phyloP scores from a whole-genome alignment of 2,888 invertebrate genomes.

The Drosophila subquinaria region DNA sequence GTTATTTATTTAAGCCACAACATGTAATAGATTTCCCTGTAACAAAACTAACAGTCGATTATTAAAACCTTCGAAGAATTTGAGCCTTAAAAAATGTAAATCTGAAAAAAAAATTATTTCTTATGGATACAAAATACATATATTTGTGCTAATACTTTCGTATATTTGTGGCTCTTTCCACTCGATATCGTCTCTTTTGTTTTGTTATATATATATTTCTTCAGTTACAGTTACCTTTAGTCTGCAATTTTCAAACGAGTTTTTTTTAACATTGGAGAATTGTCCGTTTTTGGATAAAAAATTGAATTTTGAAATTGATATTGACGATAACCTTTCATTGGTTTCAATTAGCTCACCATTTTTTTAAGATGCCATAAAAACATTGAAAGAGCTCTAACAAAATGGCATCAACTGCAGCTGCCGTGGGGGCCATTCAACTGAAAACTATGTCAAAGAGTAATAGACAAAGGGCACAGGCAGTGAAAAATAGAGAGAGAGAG shows the following conservation, averaged over 20 bases:
- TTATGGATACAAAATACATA: no score
- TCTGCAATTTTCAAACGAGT: not conserved
- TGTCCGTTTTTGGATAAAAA: not conserved
- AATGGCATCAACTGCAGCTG: slow-evolving; percentile 28
- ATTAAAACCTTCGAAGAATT: no score
- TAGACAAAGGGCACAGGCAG: not conserved
- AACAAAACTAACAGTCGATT: no score
- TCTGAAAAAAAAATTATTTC: no score
- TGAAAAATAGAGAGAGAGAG: not conserved
- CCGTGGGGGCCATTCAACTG: slow-evolving; percentile 34
- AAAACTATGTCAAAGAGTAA: slow-evolving; percentile 29
- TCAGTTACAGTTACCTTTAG: not conserved
- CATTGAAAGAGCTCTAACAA: slow-evolving; percentile 18
- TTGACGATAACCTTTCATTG: slow-evolving; percentile 6
- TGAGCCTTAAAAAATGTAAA: no score
- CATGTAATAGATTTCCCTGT: no score
- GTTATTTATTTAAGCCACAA: no score
- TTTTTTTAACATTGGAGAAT: not conserved
- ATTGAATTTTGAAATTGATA: slow-evolving; percentile 8
- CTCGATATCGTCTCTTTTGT: no score
- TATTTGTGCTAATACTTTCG: no score
- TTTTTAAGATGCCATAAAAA: slow-evolving; percentile 9
- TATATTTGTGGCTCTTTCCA: no score
- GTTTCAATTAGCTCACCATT: slow-evolving; percentile 36
- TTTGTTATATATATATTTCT: not conserved